These are phyloP conservation scores for Apotomis turbidana DNA, from an alignment of 2,888 invertebrate genomes.

Conservation along the genomic window DNA sequence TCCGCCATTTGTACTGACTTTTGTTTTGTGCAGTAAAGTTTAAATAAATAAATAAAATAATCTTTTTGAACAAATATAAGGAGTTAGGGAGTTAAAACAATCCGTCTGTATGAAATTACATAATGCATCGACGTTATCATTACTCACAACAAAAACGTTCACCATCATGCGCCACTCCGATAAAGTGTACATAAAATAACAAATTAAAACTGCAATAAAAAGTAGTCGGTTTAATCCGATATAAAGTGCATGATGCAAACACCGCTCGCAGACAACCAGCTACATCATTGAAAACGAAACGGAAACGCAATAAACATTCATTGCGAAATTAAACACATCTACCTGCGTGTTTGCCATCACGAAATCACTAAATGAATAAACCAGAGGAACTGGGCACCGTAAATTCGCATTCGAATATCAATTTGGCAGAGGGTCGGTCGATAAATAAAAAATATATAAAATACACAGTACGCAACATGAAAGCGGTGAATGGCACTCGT, in stretches of 20 bases:
- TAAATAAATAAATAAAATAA: too few species aligned
- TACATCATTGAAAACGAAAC: conserved; percentile 71
- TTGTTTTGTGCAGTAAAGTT: too few species aligned
- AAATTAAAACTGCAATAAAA: conserved; percentile 37
- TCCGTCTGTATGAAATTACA: too few species aligned
- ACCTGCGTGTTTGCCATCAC: conserved; percentile 81
- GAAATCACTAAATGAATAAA: conserved; percentile 83
- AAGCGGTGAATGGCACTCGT: conserved; percentile 84
- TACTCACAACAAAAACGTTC: background rate
- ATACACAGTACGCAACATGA: conserved; percentile 79
- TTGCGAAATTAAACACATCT: conserved; percentile 82
- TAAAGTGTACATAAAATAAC: conserved; percentile 16
- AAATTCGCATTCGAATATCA: conserved; percentile 82
- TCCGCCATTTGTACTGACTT: too few species aligned
- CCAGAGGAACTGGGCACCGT: conserved; percentile 76
- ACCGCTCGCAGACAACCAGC: conserved; percentile 50
- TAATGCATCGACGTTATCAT: background rate
- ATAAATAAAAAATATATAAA: conserved; percentile 80
- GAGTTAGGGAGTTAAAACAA: too few species aligned
- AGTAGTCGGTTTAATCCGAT: conserved; percentile 50
- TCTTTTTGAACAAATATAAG: too few species aligned
- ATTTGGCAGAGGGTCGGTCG: conserved; percentile 71
- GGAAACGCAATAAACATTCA: conserved; percentile 82
- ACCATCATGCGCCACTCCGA: background rate
- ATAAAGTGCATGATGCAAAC: conserved; percentile 57